Percentiles rank a stretch among this genome's conserved stretches.
Evolutionary conservation across 2,888 invertebrate species (phyloP).

Genomic region (Molanna angustata): DNA sequence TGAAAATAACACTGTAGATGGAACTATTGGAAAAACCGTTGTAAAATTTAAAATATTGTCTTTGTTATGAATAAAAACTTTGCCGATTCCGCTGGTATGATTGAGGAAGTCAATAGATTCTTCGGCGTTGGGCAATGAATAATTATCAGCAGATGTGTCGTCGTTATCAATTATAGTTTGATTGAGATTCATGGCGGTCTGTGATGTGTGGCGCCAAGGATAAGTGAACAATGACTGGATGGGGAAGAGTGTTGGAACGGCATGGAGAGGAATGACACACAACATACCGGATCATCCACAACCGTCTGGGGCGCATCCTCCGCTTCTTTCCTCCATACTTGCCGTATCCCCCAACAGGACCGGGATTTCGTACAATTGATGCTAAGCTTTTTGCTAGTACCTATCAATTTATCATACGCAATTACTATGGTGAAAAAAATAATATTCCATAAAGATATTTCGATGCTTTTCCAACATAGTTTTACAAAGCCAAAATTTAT

Average conservation of each 20-base stretch:
- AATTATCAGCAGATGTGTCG: no score
- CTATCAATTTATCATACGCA: not conserved
- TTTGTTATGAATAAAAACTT: no score
- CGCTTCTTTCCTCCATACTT: not conserved
- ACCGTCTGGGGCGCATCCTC: not conserved
- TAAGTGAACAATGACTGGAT: not conserved
- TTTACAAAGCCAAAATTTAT: no score
- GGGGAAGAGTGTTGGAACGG: not conserved
- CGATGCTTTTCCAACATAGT: no score
- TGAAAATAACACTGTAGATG: slow-evolving; percentile 44
- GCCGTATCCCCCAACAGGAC: not conserved
- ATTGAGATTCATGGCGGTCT: not conserved
- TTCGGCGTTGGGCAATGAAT: no score
- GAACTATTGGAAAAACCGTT: slow-evolving; percentile 37
- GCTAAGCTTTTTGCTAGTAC: no score
- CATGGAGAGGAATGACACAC: not conserved
- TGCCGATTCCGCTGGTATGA: no score
- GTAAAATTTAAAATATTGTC: not conserved
- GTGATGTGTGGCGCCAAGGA: not conserved
- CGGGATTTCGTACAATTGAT: no score
- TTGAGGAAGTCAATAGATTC: no score
- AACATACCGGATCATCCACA: not conserved
- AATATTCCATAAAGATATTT: no score
- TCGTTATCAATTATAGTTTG: no score
- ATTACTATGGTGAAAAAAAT: not conserved